Conservation (phyloP, 1,140 invertebrate genomes). For the Andrena cerasifolii region DNA sequence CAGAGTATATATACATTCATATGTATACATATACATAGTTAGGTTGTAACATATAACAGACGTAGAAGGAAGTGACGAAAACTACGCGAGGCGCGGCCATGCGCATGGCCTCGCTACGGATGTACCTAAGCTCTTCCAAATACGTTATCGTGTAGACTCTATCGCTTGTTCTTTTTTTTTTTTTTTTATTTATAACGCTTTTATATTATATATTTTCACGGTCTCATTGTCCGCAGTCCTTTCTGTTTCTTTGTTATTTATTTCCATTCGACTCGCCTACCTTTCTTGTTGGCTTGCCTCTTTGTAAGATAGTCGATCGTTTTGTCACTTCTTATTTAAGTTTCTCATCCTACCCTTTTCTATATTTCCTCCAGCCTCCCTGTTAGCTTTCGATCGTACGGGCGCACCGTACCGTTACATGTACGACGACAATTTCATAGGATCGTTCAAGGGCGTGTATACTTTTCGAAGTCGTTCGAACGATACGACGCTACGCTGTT, state of each 20-base stretch:
- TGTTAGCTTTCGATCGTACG: constrained; percentile 26
- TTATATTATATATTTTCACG: constrained; percentile 67
- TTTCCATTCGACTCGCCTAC: constrained; percentile 17
- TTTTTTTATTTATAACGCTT: constrained; percentile 70
- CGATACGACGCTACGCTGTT: not conserved
- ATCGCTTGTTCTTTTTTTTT: constrained; percentile 64
- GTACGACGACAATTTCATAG: constrained; percentile 24
- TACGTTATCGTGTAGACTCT: constrained; percentile 61
- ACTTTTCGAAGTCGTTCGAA: constrained; percentile 25
- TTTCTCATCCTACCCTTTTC: not conserved
- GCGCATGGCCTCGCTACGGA: constrained; percentile 51
- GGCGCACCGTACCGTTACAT: constrained; percentile 17
- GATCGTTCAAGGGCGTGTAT: constrained; percentile 12
- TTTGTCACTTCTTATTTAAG: constrained; percentile 44
- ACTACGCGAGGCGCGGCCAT: constrained; percentile 45
- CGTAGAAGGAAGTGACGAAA: constrained; percentile 53
- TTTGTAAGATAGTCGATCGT: constrained; percentile 63
- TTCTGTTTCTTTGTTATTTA: constrained; percentile 42
- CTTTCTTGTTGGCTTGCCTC: constrained; percentile 27
- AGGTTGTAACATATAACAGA: constrained; percentile 44
- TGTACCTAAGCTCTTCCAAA: constrained; percentile 73
- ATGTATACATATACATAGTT: constrained; percentile 30
- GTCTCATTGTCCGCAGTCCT: constrained; percentile 44
- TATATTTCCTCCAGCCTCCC: not conserved
- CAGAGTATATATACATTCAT: constrained; percentile 30